Evolutionary conservation across 2,113 vertebrate genomes (phyloP), one percentile per base, ranked within the genome.

Genomic region (Gopherus evgoodei): DNA sequence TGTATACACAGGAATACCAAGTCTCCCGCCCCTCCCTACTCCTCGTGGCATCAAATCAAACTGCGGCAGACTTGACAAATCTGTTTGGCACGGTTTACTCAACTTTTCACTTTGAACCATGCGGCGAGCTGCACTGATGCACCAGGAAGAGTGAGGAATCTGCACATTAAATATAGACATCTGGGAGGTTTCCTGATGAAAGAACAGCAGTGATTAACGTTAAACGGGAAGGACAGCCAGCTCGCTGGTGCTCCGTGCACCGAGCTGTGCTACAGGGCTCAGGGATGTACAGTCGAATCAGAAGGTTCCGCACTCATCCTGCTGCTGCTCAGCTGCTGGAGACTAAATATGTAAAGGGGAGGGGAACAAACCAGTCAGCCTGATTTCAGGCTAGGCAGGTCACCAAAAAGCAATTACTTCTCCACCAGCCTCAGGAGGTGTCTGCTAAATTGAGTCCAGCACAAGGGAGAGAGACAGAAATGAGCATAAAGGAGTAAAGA

Each of bases 31-130:
- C 56, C 95, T 97, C 95, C 93, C 86, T 29, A 16, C 86, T 90
- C 89, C 93, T 96, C 88, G 86, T 98, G 98, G 97, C 98, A 98
- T 93, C 96, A 95, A 97, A 94, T 98, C 98, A 98, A 98, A 95
- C 97, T 98, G 98, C 93, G 92, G 98, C 98, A 98, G 97, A 98
- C 97, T 97, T 98, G 98, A 98, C 93, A 97, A 98, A 98, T 98
- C 98, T 98, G 94, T 98, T 97, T 98, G 98, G 98, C 98, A 97
- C 4, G 87, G 96, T 53, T 96, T 31, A 11, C 91, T 97, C 97
- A 88, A 81, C 95, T 8, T 83, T 96, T 96, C 97, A 96, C 96
- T 93, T 90, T 6, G 54, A 94, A 94, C 91, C 6, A 54, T 75
- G 92, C 2, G 0, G 92, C 95, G 91, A 65, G 19, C 90, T 0